Evolutionary conservation across 2,797 vertebrate genomes (phyloP), one percentile per base, ranked within the genome.

Genomic region (Macropus fuliginosus): DNA sequence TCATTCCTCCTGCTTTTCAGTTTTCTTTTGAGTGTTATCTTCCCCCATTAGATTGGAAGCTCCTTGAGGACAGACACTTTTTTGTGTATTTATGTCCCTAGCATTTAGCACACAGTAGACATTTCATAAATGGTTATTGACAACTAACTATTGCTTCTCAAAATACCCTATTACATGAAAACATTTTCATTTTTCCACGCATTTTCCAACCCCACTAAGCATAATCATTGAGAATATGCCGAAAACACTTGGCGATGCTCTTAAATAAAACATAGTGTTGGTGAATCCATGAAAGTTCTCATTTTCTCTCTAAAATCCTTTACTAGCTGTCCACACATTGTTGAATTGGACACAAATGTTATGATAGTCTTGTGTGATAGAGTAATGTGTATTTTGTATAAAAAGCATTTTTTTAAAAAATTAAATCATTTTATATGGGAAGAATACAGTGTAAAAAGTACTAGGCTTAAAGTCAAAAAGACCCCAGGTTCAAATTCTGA

Each of bases 261-360:
- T 18, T 10, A 90, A 74, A 54, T 66, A 13, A 91, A 96, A 62
- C 94, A 52, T 89, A 91, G 91, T 50, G 92, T 91, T 95, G 96
- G 59, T 12, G 93, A 46, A 34, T 9, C 55, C 29, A 11, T 55
- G 92, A 0, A 54, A 59, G 89, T 56, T 54, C 55, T 55, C 94
- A 94, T 87, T 55, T 91, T 91, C 40, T 90, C 81, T 87, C 93
- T 94, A 56, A 96, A 94, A 28, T 92, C 1, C 34, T 54, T 40
- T 40, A 74, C 2, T 74, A 81, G 21, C 8, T 46, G 18, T 81
- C 40, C 40, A 81, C 27, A 40, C n/a, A 46, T 46, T 81, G 6
- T 81, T 24, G 21, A 21, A 27, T 81, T 81, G 6, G 40, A 27
- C 40, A 46, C 21, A 46, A 81, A 46, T 46, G 40, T 81, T 81